Evolutionary conservation across 2,113 vertebrate species (phyloP), one percentile per base, ranked within the genome.

Genomic region (Spea bombifrons): DNA sequence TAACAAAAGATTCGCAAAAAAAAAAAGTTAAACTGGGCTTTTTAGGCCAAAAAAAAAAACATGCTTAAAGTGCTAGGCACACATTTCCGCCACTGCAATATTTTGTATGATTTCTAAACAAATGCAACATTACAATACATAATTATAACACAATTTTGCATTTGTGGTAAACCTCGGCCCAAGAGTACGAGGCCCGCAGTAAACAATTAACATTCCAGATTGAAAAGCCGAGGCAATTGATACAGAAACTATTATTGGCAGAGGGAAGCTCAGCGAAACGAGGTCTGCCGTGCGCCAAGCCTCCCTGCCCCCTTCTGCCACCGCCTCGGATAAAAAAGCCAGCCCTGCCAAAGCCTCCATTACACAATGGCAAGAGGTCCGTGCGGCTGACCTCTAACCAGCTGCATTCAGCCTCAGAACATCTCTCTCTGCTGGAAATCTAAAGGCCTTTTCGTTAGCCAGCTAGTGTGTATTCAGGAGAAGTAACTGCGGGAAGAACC

Each of bases 371-470:
- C 94, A 94, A 94, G 94, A 95, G 95, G 94, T 93, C 94, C 94
- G 95, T 92, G 93, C 94, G 92, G 89, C 92, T 98, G 96, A 98
- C 96, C 96, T 96, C 95, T 95, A 95, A 96, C 95, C 96, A 96
- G 96, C 95, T 97, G 94, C 95, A 96, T 95, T 97, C 96, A 95
- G 94, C 95, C 95, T 96, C 90, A 93, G 95, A 95, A 95, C 94
- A 96, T 97, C 96, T 96, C 94, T 97, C 96, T 96, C 96, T 88
- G 92, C 95, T 96, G 96, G 96, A 97, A 97, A 97, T 96, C 95
- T 97, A 97, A 98, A 98, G 96, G 95, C 94, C 94, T 98, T 98
- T 97, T 96, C 97, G 96, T 96, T 95, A 94, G 94, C 94, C 94
- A 95, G 94, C 93, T 89, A 92, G 92, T 91, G 92, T 91, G 94